phyloP scores from a whole-genome alignment of 2,888 invertebrate species.

The Napeogenes inachia region DNA sequence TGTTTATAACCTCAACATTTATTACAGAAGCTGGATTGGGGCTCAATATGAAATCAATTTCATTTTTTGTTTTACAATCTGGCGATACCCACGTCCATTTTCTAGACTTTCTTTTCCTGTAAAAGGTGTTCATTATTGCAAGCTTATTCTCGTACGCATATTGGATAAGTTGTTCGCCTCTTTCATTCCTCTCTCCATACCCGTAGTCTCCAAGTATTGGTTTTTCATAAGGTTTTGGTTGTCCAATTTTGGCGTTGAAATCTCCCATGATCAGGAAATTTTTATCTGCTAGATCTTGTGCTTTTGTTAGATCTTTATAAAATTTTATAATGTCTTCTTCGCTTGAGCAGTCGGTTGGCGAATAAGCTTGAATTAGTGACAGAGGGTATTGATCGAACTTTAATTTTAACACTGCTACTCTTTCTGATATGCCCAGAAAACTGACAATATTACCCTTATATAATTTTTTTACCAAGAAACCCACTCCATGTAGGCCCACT shows the following conservation, averaged over 20 bases:
- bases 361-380: constrained; percentile 30
- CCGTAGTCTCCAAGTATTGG: constrained; percentile 1
- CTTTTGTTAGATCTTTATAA: constrained; percentile 25
- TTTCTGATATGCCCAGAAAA: constrained; percentile 21
- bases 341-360: constrained; percentile 28
- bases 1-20: no score
- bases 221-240: background rate
- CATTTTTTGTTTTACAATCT: constrained; percentile 11
- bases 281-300: constrained; percentile 11
- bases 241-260: constrained; percentile 27
- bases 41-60: constrained; percentile 11
- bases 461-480: constrained; percentile 22
- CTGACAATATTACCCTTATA: constrained; percentile 14
- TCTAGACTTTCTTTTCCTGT: constrained; percentile 13
- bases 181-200: constrained; percentile 8
- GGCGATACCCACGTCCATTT: constrained; percentile 25
- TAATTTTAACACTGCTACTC: constrained; percentile 22
- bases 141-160: constrained; percentile 18
- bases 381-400: background rate
- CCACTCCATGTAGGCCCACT: constrained; percentile 20
- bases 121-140: constrained; percentile 17
- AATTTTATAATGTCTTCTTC: constrained; percentile 24
- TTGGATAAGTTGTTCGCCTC: constrained; percentile 5
- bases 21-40: no score
- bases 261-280: constrained; percentile 29